These are phyloP conservation scores for Okapia johnstoni DNA, from an alignment of 2,113 vertebrate species.

Conservation along the genomic window DNA sequence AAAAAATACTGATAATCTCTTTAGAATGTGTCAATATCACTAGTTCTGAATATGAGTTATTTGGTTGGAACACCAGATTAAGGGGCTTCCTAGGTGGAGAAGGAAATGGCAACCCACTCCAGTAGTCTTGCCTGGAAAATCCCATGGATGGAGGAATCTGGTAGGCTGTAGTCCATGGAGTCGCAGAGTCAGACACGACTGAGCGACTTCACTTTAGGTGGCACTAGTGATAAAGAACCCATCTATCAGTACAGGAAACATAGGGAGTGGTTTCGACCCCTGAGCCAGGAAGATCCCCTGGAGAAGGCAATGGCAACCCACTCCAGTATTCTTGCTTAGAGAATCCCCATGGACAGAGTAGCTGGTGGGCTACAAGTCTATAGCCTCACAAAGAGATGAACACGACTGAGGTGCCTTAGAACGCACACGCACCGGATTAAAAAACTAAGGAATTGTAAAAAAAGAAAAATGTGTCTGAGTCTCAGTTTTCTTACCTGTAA, in stretches of 20 bases:
- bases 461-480: background rate
- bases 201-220: background rate
- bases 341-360: background rate
- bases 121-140: background rate
- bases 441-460: background rate
- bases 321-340: background rate
- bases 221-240: background rate
- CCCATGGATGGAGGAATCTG: background rate
- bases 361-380: background rate
- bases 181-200: background rate
- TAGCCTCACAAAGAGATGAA: background rate
- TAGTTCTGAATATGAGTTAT: background rate
- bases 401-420: background rate
- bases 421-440: background rate
- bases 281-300: background rate
- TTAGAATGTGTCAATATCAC: background rate
- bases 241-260: background rate
- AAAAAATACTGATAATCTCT: background rate
- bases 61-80: background rate
- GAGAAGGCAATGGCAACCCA: background rate
- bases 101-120: background rate
- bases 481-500: background rate
- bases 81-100: background rate
- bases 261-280: accelerated
- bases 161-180: background rate